Evolutionary conservation across 2,797 vertebrate species (phyloP), one percentile per base, ranked within the genome.

Genomic region (Megalops cyprinoides): DNA sequence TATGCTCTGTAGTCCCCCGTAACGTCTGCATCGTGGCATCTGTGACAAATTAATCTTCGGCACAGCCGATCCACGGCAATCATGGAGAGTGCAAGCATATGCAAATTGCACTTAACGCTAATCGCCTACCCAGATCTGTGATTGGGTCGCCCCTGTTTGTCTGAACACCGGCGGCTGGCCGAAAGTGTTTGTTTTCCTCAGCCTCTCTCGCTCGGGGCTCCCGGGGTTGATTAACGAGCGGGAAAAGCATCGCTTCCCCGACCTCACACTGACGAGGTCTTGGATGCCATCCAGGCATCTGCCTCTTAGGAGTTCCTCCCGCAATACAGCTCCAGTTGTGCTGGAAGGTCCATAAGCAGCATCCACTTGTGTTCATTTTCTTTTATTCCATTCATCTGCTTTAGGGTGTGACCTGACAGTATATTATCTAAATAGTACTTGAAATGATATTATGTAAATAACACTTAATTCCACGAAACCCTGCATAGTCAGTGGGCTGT

Each of bases 231-330:
- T n/a, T n/a, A n/a, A n/a, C n/a, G n/a, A n/a, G n/a, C n/a, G n/a
- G n/a, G n/a, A n/a, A n/a, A n/a, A 28, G 58, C 25, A n/a, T 60
- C 58, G 2, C 25, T 60, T 60, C 31, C 58, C 58, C 14, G 58
- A 60, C n/a, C 58, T 60, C 6, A 60, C 25, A 60, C 12, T n/a
- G n/a, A 60, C 58, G 25, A 28, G 14, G 25, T 60, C 58, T 60
- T 9, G 58, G 58, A 60, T 60, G 58, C n/a, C 56, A 60, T 60
- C 56, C 56, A 60, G 56, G 56, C 25, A 60, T 28, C n/a, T 60
- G 58, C 58, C 8, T 25, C 58, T 28, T 25, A 60, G 31, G 7
- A 60, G n/a, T n/a, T 31, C n/a, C n/a, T 60, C n/a, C 25, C 60
- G 14, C 12, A 60, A 60, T 60, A 8, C 25, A 25, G n/a, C 58